A percentile compares a stretch with the other conserved stretches of the same genome.
These are phyloP conservation scores for Borostomias antarcticus DNA, from an alignment of 2,797 vertebrate genomes.

Conservation along the genomic window DNA sequence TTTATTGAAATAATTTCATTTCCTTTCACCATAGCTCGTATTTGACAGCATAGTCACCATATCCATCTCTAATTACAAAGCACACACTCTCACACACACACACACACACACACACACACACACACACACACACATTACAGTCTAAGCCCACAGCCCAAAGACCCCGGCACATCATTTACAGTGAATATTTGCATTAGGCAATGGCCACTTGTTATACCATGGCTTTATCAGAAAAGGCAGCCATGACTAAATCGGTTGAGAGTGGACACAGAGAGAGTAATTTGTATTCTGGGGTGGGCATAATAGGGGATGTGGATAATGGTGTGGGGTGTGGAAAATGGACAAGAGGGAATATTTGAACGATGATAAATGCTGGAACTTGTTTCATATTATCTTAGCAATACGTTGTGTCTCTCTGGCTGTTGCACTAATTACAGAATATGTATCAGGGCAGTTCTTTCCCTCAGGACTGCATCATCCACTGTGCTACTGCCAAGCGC, in stretches of 20 bases:
- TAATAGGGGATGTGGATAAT: too few species aligned
- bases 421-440: constrained; percentile 28
- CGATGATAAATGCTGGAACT: constrained; percentile 34
- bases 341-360: constrained; percentile 47
- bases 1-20: constrained; percentile 28
- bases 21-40: constrained; percentile 16
- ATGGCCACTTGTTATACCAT: constrained; percentile 40
- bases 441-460: constrained; percentile 15
- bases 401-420: constrained; percentile 28
- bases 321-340: too few species aligned
- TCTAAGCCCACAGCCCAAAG: constrained; percentile 11
- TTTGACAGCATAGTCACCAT: constrained; percentile 23
- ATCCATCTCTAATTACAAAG: constrained; percentile 39
- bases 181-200: constrained; percentile 37
- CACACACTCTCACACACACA: too few species aligned
- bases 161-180: constrained; percentile 34
- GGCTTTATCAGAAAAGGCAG: constrained; percentile 45
- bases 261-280: constrained; percentile 40
- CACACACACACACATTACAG: not conserved
- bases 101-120: too few species aligned
- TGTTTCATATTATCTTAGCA: constrained; percentile 36
- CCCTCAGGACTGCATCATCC: not conserved
- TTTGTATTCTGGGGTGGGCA: constrained; percentile 46
- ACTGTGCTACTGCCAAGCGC: not conserved
- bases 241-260: constrained; percentile 50